Conservation (phyloP, 2,797 vertebrate species). For the Sardinella longiceps region DNA sequence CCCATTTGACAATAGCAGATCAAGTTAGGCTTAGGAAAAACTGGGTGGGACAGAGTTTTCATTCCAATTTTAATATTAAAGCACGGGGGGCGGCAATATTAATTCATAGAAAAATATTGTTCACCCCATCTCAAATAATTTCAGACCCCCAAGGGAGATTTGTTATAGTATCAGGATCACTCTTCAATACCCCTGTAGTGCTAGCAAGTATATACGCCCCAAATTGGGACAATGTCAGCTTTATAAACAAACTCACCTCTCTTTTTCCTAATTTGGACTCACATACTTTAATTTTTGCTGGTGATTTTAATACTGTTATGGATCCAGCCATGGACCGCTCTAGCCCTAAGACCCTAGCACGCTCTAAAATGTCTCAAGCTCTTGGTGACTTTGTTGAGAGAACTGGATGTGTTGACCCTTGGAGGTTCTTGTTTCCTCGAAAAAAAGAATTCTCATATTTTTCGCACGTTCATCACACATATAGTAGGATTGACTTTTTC, state of each 20-base stretch:
- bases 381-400: too few relatives aligned
- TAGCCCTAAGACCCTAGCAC: not conserved
- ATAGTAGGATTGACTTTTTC: too few relatives aligned
- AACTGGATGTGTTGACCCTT: not conserved
- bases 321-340: not conserved
- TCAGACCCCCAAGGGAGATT: not conserved
- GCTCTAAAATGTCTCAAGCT: not conserved
- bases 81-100: constrained; percentile 9
- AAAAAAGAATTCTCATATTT: constrained; percentile 12
- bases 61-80: constrained; percentile 27
- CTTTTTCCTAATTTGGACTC: not conserved
- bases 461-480: not conserved
- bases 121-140: not conserved
- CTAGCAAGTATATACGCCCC: constrained; percentile 26
- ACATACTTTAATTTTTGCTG: not conserved
- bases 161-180: not conserved
- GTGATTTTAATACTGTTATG: not conserved
- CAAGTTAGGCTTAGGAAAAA: not conserved
- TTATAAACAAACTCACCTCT: not conserved
- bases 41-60: constrained; percentile 27
- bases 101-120: not conserved
- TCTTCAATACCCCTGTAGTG: constrained; percentile 12
- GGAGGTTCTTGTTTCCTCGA: not conserved
- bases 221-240: constrained; percentile 26
- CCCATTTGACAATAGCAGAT: not conserved